Base-by-base conservation (phyloP, 2,888 invertebrate species). In the Napeogenes inachia region DNA sequence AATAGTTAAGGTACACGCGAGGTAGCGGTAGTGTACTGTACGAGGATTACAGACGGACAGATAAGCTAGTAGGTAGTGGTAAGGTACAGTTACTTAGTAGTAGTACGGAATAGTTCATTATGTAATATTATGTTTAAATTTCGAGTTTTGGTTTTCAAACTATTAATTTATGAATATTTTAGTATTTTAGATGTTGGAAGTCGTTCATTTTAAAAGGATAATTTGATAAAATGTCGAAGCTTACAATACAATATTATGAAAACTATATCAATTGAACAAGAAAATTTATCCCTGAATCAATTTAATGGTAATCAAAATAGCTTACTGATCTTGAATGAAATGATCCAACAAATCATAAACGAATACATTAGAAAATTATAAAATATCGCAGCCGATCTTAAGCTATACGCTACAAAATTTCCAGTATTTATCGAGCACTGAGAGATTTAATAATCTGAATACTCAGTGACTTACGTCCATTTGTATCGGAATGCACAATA, bases 361-460 rank as follows among this genome's bases (percentile, higher is more conserved):
- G 8, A 8, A 30, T 21, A 10, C 30, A 30, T 13, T 50, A n/a
- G 2, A 50, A 4, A 13, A 30, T 30, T 30, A 50, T 50, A 50
- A 50, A 50, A 12, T 50, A 50, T 50, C 10, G 42, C 35, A 47
- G 13, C 47, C 4, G 6, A 13, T n/a, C 13, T n/a, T 6, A 13
- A n/a, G 8, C 50, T n/a, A 50, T 57, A 46, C 54, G 42, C 32
- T 56, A 50, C 54, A 54, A 54, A 57, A 63, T 60, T 63, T 50
- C 59, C 4, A 56, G 57, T 64, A 66, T 66, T 63, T 63, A 63
- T 63, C 47, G 59, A 38, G 1, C 21, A 21, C 56, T 38, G 58
- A 45, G 62, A 67, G 67, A 69, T 69, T 69, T 64, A 69, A 66
- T 69, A 68, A 69, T 66, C 62, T 63, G 62, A 62, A 66, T 68